A percentile compares a stretch with the other conserved stretches of the same genome.
These are phyloP conservation scores for Habroteleia sp. DNA, from an alignment of 2,888 invertebrate genomes.

Conservation along the genomic window DNA sequence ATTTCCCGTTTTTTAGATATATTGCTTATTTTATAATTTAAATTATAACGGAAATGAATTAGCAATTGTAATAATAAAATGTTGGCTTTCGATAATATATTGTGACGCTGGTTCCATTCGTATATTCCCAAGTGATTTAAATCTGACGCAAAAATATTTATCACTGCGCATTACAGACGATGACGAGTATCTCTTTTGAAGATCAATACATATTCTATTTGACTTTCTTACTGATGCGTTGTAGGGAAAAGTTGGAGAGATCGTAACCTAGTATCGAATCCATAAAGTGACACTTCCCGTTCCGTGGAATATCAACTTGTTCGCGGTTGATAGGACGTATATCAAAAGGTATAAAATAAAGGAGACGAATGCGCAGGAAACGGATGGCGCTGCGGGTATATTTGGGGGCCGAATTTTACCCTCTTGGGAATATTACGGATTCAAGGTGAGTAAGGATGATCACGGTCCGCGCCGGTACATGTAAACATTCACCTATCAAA, in stretches of 20 bases:
- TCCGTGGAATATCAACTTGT: conserved; percentile 66
- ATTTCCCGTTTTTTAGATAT: too few relatives aligned
- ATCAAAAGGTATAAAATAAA: conserved; percentile 67
- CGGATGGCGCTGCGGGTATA: conserved; percentile 55
- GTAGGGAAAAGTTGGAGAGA: conserved; percentile 50
- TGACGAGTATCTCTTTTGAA: conserved; percentile 44
- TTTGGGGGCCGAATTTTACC: conserved; percentile 64
- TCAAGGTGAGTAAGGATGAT: conserved; percentile 73
- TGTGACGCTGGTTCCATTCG: conserved; percentile 7
- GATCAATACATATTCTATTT: conserved; percentile 60
- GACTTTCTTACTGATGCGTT: conserved; percentile 53
- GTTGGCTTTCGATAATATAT: conserved; percentile 2
- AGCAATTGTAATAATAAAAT: too few relatives aligned
- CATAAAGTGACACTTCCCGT: conserved; percentile 62
- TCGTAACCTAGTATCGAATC: conserved; percentile 57
- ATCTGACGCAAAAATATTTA: conserved; percentile 32
- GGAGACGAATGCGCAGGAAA: conserved; percentile 62
- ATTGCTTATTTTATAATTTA: too few relatives aligned
- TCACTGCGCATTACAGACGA: conserved; percentile 14
- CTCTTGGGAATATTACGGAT: conserved; percentile 74
- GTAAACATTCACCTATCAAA: conserved; percentile 53
- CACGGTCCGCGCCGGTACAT: conserved; percentile 65
- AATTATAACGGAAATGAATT: too few relatives aligned
- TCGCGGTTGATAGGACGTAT: conserved; percentile 73
- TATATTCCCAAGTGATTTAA: conserved; percentile 23